phyloP scores from a whole-genome alignment of 37 sponge, comb jelly and placozoan species.

The Chondrosia reniformis region DNA sequence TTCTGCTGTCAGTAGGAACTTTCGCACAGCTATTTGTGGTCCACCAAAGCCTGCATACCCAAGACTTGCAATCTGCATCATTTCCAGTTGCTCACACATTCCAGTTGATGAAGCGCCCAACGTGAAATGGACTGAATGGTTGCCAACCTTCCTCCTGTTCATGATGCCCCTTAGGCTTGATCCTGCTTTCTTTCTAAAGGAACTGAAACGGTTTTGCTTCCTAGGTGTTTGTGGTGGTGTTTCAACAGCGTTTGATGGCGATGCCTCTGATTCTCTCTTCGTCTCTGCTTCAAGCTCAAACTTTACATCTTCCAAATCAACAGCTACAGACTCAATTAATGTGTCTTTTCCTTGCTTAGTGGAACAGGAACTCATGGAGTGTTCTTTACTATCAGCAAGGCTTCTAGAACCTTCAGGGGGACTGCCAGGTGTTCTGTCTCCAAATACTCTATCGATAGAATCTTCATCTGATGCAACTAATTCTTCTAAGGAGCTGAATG shows the following conservation, averaged over 20 bases:
- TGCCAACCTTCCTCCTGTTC: background rate
- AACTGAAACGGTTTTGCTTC: background rate
- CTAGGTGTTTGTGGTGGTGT: too few relatives aligned
- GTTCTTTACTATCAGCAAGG: too few relatives aligned
- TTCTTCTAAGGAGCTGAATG: conserved; percentile 16
- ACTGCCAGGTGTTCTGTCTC: conserved; percentile 2
- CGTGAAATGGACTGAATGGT: background rate
- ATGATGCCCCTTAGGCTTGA: background rate
- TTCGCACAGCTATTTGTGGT: background rate
- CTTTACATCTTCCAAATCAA: background rate
- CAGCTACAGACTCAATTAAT: background rate
- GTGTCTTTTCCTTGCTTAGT: background rate
- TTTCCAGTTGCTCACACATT: background rate
- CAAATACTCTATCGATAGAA: background rate
- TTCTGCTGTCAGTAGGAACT: conserved; percentile 1
- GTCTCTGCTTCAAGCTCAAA: background rate
- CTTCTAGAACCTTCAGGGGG: background rate
- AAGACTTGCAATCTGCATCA: background rate
- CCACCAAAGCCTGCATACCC: conserved; percentile 1
- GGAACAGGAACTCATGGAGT: too few relatives aligned
- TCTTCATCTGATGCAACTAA: conserved; percentile 2
- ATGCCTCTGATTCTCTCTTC: background rate
- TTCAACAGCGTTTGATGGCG: background rate
- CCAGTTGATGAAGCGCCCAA: background rate
- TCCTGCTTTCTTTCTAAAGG: conserved; percentile 12